Conservation (phyloP, 2,113 vertebrate genomes). For the Dromaius novaehollandiae region DNA sequence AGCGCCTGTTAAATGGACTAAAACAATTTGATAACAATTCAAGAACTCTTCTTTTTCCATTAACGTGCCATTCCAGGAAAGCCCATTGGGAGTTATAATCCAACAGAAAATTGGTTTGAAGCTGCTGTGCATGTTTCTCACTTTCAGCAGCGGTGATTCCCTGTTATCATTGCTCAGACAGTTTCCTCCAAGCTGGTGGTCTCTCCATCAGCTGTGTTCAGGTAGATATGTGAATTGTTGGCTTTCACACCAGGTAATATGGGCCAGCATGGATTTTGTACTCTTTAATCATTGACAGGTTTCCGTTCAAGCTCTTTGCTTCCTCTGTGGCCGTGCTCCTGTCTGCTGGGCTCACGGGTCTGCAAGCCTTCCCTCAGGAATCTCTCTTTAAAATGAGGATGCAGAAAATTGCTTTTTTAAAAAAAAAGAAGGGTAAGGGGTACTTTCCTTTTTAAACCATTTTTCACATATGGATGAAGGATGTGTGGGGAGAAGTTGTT, state of each 20-base stretch:
- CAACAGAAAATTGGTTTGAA: neutral
- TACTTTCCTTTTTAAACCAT: neutral
- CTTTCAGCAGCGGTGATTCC: rapidly evolving
- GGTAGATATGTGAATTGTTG: neutral
- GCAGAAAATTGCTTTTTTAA: neutral
- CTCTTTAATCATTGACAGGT: neutral
- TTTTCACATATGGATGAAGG: neutral
- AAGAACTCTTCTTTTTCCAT: neutral
- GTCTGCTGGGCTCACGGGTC: neutral
- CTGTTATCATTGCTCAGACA: neutral
- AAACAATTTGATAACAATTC: neutral
- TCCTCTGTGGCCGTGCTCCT: neutral
- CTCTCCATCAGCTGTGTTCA: neutral
- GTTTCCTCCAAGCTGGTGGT: neutral
- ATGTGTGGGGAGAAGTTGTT: neutral
- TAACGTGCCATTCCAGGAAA: neutral
- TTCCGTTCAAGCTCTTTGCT: neutral
- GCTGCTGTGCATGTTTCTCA: neutral
- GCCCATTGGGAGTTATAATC: neutral
- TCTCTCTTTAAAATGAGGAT: neutral
- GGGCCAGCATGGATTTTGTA: neutral
- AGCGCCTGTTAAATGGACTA: conserved; percentile 18
- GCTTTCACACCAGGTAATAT: neutral
- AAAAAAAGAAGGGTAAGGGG: neutral
- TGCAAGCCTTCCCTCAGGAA: neutral